These are phyloP conservation scores for Calonectris borealis DNA, from an alignment of 2,113 vertebrate genomes.

Conservation along the genomic window DNA sequence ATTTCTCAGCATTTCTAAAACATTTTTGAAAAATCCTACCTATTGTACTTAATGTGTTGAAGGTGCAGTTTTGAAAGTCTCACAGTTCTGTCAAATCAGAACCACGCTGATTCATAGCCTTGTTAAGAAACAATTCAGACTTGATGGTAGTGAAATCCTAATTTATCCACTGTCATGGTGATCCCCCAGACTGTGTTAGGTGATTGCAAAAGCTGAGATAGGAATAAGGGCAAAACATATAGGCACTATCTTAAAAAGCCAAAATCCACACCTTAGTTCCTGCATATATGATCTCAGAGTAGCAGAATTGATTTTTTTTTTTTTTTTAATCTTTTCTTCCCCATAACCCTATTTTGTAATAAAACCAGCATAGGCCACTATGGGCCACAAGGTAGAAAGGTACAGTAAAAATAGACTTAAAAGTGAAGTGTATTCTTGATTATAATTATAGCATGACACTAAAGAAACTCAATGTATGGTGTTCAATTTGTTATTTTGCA, in stretches of 20 bases:
- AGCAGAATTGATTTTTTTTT: neutral
- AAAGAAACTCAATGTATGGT: conserved; percentile 32
- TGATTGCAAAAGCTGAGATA: neutral
- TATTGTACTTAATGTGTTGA: neutral
- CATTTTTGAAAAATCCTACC: neutral
- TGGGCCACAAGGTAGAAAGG: neutral
- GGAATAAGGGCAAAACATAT: neutral
- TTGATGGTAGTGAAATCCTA: neutral
- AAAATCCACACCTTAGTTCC: neutral
- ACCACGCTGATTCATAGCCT: accelerated
- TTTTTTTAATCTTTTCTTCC: neutral
- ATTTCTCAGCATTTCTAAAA: neutral
- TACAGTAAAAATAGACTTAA: conserved; percentile 11
- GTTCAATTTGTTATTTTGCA: conserved; percentile 44
- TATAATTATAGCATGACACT: conserved; percentile 37
- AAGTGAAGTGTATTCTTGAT: conserved; percentile 30
- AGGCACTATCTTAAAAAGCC: neutral
- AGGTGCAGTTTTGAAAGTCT: neutral
- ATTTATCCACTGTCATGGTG: neutral
- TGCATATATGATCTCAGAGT: neutral
- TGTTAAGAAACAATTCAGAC: neutral
- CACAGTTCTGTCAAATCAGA: neutral
- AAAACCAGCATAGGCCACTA: neutral
- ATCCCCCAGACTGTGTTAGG: neutral
- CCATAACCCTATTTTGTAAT: neutral